Conservation (phyloP, 2,113 vertebrate genomes). For the pig (Sus scrofa) region T2T-Sscrofa CM000815.6:133578501-133579000, state of each 20-base stretch:
- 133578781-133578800: not conserved
- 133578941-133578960: not conserved
- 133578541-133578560: not conserved
- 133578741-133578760: not conserved
- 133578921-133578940: not conserved
- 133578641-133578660: not conserved
- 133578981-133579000: no score
- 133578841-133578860: not conserved
- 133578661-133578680: not conserved
- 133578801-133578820: not conserved
- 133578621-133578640: not conserved
- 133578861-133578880: not conserved
- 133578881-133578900: not conserved
- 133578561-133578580: not conserved
- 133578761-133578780: not conserved
- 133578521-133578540: not conserved
- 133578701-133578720: not conserved
- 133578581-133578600: not conserved
- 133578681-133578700: not conserved
- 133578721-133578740: not conserved
- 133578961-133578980: no score
- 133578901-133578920: not conserved
- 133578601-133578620: not conserved
- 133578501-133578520: not conserved
- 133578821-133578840: not conserved